Percentiles rank a stretch among this genome's conserved stretches.
These are phyloP conservation scores for Brachionichthys hirsutus DNA, from an alignment of 2,113 vertebrate species.

Conservation along the genomic window DNA sequence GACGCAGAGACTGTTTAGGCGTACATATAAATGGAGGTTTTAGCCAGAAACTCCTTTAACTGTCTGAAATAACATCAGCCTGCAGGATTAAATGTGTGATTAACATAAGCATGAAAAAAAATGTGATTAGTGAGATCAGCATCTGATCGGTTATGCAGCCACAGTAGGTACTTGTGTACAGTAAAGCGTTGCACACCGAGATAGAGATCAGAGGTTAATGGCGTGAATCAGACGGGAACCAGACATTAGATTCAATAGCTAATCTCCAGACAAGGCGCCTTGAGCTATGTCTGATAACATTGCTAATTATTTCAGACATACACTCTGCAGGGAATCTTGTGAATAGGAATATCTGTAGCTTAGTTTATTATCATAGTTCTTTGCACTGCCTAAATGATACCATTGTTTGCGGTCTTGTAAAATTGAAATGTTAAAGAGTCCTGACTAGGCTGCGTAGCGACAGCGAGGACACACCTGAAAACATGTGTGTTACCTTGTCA, in stretches of 20 bases:
- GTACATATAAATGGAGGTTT: neutral
- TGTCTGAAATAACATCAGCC: constrained; percentile 24
- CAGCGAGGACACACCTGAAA: constrained; percentile 63
- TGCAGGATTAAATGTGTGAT: constrained; percentile 16
- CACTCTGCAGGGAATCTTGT: constrained; percentile 51
- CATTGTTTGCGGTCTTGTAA: constrained; percentile 32
- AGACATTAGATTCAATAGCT: constrained; percentile 67
- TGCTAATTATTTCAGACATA: constrained; percentile 63
- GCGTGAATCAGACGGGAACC: constrained; percentile 77
- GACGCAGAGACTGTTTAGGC: too few species aligned
- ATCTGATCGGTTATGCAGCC: constrained; percentile 12
- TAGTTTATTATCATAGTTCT: constrained; percentile 50
- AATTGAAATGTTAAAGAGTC: constrained; percentile 27
- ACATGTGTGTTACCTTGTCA: constrained; percentile 61
- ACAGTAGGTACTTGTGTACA: constrained; percentile 42
- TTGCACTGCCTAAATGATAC: constrained; percentile 41
- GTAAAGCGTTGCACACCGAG: constrained; percentile 34
- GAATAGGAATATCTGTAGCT: constrained; percentile 58
- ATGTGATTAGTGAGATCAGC: constrained; percentile 27
- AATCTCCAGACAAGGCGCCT: constrained; percentile 72
- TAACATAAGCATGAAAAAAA: constrained; percentile 6
- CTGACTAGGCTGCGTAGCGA: constrained; percentile 10
- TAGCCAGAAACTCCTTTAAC: constrained; percentile 3
- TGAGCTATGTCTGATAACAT: constrained; percentile 67
- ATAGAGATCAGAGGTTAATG: constrained; percentile 75